Conservation (phyloP, 2,888 invertebrate genomes). For the Bugulina stolonifera region DNA sequence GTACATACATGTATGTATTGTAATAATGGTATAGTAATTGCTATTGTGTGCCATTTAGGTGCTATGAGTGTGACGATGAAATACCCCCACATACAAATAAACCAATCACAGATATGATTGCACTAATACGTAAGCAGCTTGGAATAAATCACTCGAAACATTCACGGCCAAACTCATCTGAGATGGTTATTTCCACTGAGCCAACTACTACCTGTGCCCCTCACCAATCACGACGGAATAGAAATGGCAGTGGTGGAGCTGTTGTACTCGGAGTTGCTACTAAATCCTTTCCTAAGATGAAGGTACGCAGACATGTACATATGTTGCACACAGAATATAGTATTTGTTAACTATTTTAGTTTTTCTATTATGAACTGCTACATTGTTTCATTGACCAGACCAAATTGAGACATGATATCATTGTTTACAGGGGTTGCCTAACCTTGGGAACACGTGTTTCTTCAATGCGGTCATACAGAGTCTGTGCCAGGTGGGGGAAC, state of each 20-base stretch:
- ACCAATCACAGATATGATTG: slow-evolving; percentile 67
- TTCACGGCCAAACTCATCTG: slow-evolving; percentile 24
- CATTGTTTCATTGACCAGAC: too few species aligned
- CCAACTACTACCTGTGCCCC: not conserved
- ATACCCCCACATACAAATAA: slow-evolving; percentile 38
- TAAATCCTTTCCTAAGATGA: not conserved
- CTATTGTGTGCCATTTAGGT: too few species aligned
- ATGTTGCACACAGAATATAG: not conserved
- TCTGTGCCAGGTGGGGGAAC: slow-evolving; percentile 27
- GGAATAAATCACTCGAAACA: slow-evolving; percentile 10
- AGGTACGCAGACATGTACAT: not conserved
- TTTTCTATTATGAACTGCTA: too few species aligned
- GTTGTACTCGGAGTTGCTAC: too few species aligned
- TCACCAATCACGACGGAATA: not conserved
- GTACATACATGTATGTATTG: too few species aligned
- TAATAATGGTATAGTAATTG: too few species aligned
- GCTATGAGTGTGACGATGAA: slow-evolving; percentile 51
- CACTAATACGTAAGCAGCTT: slow-evolving; percentile 63
- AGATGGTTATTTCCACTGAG: not conserved
- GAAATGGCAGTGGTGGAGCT: not conserved
- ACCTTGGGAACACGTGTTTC: slow-evolving; percentile 93
- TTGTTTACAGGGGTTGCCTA: slow-evolving; percentile 64
- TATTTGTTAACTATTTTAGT: too few species aligned
- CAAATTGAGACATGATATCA: too few species aligned
- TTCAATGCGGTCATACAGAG: slow-evolving; percentile 89